These are phyloP conservation scores for Cyanistes caeruleus DNA, from an alignment of 2,113 vertebrate genomes.

Conservation along the genomic window DNA sequence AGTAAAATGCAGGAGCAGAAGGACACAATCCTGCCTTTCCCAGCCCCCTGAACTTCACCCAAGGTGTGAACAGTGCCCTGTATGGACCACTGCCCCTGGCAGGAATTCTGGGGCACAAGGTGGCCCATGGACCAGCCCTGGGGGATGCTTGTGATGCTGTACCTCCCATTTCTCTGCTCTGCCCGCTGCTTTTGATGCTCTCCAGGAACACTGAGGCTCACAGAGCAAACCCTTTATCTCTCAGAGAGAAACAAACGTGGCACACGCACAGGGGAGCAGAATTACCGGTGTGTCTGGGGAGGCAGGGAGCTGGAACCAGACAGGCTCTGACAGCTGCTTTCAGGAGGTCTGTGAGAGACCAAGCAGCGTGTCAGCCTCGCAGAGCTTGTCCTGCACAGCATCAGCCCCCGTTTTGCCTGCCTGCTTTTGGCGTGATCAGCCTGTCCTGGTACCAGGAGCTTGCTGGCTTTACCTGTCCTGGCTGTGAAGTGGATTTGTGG, in stretches of 20 bases:
- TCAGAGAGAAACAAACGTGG: not conserved
- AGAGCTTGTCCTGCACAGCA: not conserved
- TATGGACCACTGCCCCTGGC: not conserved
- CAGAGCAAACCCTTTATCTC: not conserved
- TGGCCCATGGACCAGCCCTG: not conserved
- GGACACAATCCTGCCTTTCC: not conserved
- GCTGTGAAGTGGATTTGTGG: not conserved
- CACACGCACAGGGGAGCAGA: not conserved
- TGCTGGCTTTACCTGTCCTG: not conserved
- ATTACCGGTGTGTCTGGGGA: not conserved
- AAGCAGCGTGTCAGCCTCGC: not conserved
- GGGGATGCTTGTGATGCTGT: not conserved
- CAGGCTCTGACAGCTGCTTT: constrained; percentile 38
- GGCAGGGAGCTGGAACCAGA: constrained; percentile 38
- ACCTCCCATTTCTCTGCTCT: not conserved
- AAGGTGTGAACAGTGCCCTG: not conserved
- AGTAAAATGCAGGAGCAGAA: not conserved
- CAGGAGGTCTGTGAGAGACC: not conserved
- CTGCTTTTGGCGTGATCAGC: not conserved
- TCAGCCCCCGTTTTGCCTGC: not conserved
- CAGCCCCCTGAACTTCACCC: not conserved
- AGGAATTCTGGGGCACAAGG: not conserved
- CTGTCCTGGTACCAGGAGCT: not conserved
- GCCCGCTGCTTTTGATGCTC: not conserved
- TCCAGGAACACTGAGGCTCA: not conserved